Conservation (phyloP, 1,140 invertebrate species). For the Atta cephalotes region DNA sequence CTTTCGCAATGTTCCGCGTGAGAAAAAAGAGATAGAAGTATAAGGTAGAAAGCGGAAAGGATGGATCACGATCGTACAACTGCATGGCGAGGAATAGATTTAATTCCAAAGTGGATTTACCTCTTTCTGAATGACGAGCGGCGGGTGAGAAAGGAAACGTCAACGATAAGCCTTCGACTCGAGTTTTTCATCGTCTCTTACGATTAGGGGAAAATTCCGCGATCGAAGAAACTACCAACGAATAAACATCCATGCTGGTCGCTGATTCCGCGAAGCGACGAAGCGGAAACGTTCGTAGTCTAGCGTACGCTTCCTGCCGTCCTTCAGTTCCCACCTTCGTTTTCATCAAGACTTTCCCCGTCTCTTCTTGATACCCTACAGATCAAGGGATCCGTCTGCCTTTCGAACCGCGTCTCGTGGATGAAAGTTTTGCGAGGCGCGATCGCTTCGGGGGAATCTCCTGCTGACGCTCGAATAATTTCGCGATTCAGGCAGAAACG, state of each 20-base stretch:
- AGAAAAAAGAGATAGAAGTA: slow-evolving; percentile 39
- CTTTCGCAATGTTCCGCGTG: slow-evolving; percentile 50
- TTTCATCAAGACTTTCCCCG: slow-evolving; percentile 39
- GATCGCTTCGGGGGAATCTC: slow-evolving; percentile 63
- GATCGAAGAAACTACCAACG: slow-evolving; percentile 69
- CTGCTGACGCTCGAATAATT: slow-evolving; percentile 70
- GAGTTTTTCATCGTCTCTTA: slow-evolving; percentile 65
- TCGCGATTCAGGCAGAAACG: slow-evolving; percentile 70
- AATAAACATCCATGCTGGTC: slow-evolving; percentile 71
- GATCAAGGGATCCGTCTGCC: slow-evolving; percentile 49
- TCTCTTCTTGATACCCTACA: slow-evolving; percentile 42
- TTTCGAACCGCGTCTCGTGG: slow-evolving; percentile 44
- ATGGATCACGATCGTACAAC: slow-evolving; percentile 39
- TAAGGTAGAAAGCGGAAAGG: slow-evolving; percentile 12
- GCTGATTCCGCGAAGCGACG: slow-evolving; percentile 72
- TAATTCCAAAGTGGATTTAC: slow-evolving; percentile 77
- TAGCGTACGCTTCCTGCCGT: slow-evolving; percentile 19
- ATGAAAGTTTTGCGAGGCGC: slow-evolving; percentile 63
- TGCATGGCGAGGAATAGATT: slow-evolving; percentile 74
- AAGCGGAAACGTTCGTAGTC: slow-evolving; percentile 66
- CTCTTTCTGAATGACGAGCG: slow-evolving; percentile 22
- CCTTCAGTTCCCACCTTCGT: slow-evolving; percentile 54
- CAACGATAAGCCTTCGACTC: slow-evolving; percentile 67
- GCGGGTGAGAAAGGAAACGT: slow-evolving; percentile 34
- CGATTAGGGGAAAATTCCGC: slow-evolving; percentile 62